Conservation (phyloP, 2,888 invertebrate genomes). For the Spialia ferax region DNA sequence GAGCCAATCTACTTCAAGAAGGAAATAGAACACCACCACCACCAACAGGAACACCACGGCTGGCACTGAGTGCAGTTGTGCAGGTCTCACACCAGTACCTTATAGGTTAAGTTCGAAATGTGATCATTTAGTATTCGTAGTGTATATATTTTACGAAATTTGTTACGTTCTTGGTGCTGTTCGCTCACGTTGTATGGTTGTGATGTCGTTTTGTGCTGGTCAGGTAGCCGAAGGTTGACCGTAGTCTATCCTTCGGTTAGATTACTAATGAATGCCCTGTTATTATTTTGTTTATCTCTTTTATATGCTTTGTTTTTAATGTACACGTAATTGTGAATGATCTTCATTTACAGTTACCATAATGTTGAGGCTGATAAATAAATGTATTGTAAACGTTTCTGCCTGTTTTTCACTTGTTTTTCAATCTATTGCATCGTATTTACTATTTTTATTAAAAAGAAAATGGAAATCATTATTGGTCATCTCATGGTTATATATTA, state of each 20-base stretch:
- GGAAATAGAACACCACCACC: slow-evolving; percentile 74
- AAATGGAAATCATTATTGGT: not conserved
- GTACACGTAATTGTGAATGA: slow-evolving; percentile 61
- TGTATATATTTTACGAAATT: slow-evolving; percentile 63
- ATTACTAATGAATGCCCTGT: slow-evolving; percentile 66
- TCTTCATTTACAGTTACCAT: slow-evolving; percentile 61
- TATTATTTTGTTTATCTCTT: slow-evolving; percentile 77
- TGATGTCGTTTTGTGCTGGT: slow-evolving; percentile 47
- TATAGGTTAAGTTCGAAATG: slow-evolving; percentile 83
- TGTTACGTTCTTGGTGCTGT: slow-evolving; percentile 56
- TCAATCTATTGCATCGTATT: not conserved
- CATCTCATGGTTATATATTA: no score
- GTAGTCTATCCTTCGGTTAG: slow-evolving; percentile 46
- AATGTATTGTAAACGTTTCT: slow-evolving; percentile 67
- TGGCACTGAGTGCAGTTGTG: slow-evolving; percentile 70
- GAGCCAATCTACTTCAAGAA: slow-evolving; percentile 89
- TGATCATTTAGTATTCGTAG: slow-evolving; percentile 84
- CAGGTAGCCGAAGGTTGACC: not conserved
- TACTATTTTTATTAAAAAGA: not conserved
- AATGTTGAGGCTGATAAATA: slow-evolving; percentile 81
- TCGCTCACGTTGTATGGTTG: slow-evolving; percentile 67
- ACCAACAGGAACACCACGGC: slow-evolving; percentile 54
- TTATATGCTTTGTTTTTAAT: slow-evolving; percentile 70
- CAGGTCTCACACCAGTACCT: slow-evolving; percentile 79
- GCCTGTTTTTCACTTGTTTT: slow-evolving; percentile 37